Evolutionary conservation across 2,797 vertebrate genomes (phyloP).

Genomic region (Bradypodion ventrale): DNA sequence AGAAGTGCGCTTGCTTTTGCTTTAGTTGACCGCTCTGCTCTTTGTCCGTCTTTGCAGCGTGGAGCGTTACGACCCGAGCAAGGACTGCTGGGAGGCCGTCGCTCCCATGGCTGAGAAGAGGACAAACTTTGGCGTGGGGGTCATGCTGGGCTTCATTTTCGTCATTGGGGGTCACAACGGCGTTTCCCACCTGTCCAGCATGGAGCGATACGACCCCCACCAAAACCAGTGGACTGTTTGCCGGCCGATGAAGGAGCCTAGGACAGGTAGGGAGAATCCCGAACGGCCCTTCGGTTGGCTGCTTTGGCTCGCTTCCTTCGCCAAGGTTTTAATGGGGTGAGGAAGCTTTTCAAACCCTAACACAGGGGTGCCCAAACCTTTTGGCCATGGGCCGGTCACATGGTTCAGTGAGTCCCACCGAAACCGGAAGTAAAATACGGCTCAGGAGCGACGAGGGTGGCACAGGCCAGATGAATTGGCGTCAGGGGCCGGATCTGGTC

Average conservation of each 20-base stretch:
- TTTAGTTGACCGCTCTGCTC: fast-evolving
- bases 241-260: conserved; percentile 95
- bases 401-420: too few relatives aligned
- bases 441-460: too few relatives aligned
- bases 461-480: too few relatives aligned
- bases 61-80: conserved; percentile 95
- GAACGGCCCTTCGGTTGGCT: fast-evolving
- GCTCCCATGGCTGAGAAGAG: conserved; percentile 97
- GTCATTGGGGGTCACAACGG: conserved; percentile 98
- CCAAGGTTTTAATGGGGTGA: too few relatives aligned
- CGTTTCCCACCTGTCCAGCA: conserved; percentile 95
- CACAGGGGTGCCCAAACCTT: too few relatives aligned
- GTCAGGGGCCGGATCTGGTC: too few relatives aligned
- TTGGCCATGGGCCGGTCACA: too few relatives aligned
- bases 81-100: conserved; percentile 95
- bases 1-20: too few relatives aligned
- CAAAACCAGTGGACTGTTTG: conserved; percentile 99
- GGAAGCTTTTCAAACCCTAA: too few relatives aligned
- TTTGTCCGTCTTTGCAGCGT: conserved; percentile 79
- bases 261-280: conserved; percentile 85
- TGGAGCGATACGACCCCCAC: conserved; percentile 96
- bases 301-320: not conserved
- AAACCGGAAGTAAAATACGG: too few relatives aligned
- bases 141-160: conserved; percentile 98
- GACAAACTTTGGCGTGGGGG: conserved; percentile 96